phyloP scores from a whole-genome alignment of 2,113 vertebrate genomes.

The Bubalus kerabau region DNA sequence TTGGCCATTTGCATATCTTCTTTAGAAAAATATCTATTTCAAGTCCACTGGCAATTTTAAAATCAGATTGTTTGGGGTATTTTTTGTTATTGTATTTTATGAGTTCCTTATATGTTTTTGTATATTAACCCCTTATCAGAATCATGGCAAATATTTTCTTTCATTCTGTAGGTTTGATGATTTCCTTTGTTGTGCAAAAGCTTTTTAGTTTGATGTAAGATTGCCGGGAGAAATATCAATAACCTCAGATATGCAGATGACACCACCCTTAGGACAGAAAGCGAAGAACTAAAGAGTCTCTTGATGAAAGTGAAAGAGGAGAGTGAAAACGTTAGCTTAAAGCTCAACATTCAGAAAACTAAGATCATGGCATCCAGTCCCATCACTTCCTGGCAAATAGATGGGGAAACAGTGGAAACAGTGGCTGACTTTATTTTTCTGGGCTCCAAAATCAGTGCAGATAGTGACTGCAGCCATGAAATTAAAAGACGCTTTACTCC shows the following conservation, averaged over 20 bases:
- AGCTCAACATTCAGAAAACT: neutral
- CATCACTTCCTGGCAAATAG: neutral
- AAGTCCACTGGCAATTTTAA: neutral
- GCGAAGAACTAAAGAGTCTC: neutral
- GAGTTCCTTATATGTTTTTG: neutral
- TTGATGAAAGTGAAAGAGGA: neutral
- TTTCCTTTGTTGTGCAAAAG: neutral
- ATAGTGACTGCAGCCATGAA: neutral
- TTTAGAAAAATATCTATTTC: neutral
- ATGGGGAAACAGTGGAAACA: neutral
- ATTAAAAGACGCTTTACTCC: too few species aligned
- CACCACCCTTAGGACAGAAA: neutral
- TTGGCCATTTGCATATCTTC: neutral
- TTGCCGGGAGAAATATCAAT: neutral
- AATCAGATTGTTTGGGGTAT: neutral
- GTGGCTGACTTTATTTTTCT: neutral
- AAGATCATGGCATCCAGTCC: neutral
- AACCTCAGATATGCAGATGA: neutral
- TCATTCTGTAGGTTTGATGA: neutral
- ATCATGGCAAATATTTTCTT: neutral
- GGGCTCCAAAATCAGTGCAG: neutral
- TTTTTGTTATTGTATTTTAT: neutral
- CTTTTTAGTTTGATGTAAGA: neutral
- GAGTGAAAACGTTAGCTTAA: neutral
- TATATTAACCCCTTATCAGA: neutral